Conservation (phyloP, 2,888 invertebrate species). For the Heterodera filipjevi region DNA sequence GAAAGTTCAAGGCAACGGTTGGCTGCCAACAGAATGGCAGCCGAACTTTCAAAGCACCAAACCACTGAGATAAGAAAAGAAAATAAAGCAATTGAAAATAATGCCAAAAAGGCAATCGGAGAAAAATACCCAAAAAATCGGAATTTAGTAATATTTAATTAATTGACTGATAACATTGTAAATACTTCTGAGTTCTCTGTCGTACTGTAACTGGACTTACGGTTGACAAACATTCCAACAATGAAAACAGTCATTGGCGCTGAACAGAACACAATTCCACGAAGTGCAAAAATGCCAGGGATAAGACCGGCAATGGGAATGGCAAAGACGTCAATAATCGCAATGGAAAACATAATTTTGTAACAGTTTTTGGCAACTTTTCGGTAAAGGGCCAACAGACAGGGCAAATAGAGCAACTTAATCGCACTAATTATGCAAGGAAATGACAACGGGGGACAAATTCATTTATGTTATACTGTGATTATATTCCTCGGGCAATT, state of each 20-base stretch:
- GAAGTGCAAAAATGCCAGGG: conserved; percentile 18
- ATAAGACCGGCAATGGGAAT: conserved; percentile 16
- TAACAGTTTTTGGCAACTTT: conserved; percentile 13
- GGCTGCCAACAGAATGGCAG: conserved; percentile 20
- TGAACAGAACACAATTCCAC: conserved; percentile 11
- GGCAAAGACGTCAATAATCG: conserved; percentile 6
- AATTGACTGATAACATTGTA: too few species aligned
- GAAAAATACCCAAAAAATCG: neutral
- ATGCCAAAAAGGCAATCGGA: neutral
- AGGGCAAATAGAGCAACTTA: conserved; percentile 14
- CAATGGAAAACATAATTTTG: conserved; percentile 24
- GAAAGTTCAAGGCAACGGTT: conserved; percentile 28
- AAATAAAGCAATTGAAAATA: neutral
- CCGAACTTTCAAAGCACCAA: conserved; percentile 18
- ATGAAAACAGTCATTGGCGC: neutral
- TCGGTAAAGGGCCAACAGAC: neutral
- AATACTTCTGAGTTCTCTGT: too few species aligned
- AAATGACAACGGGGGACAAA: too few species aligned
- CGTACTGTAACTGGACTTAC: conserved; percentile 1
- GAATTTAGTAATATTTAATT: neutral
- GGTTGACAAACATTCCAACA: conserved; percentile 20
- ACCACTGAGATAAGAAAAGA: neutral
- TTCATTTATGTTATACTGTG: too few species aligned
- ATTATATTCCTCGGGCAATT: too few species aligned
- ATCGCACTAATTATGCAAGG: neutral